A percentile compares a stretch with the other conserved stretches of the same genome.
These are phyloP conservation scores for Cephus pulcher DNA, from an alignment of 2,888 invertebrate species.

Conservation along the genomic window DNA sequence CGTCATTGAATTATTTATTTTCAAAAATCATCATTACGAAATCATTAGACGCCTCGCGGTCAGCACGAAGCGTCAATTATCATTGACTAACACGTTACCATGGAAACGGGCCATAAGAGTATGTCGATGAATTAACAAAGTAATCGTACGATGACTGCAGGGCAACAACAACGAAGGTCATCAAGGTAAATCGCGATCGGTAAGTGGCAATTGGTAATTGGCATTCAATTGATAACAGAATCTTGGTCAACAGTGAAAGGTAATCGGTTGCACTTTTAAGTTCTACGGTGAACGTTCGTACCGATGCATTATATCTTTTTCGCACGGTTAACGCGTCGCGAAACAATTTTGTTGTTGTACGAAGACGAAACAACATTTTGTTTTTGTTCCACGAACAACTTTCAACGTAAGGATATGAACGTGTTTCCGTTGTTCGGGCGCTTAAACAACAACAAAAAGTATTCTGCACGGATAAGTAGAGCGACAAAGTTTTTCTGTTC, in stretches of 20 bases:
- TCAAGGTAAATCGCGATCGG: not conserved
- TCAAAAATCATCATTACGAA: not conserved
- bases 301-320: not conserved
- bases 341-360: not conserved
- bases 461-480: not conserved
- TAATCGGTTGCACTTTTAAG: constrained; percentile 10
- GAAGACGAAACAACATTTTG: not conserved
- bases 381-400: not conserved
- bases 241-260: not conserved
- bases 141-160: not conserved
- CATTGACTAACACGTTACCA: not conserved
- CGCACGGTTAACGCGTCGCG: not conserved
- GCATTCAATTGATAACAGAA: not conserved
- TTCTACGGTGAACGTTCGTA: not conserved
- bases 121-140: not conserved
- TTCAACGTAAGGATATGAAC: not conserved
- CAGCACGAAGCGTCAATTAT: not conserved
- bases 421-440: too few relatives aligned
- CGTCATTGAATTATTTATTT: not conserved
- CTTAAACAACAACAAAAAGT: too few relatives aligned
- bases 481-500: not conserved
- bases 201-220: not conserved
- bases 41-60: not conserved
- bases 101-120: not conserved
- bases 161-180: not conserved